Base-by-base conservation (phyloP, 2,888 invertebrate species). In the Colostygia pectinataria region DNA sequence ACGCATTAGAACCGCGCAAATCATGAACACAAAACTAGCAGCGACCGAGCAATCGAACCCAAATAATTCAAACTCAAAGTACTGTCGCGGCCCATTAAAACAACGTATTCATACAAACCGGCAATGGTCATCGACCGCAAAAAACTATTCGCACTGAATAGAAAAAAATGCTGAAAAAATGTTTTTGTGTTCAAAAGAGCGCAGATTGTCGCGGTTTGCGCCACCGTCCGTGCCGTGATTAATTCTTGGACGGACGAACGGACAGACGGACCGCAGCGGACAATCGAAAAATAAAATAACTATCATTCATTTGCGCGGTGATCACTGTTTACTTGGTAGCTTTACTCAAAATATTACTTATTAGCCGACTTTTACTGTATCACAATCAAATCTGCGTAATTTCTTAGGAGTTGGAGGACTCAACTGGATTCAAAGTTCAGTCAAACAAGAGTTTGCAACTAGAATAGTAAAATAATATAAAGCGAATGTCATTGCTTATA, bases 241-340 rank as follows among this genome's bases (percentile, higher is more conserved):
- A 88, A 88, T 86, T 84, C 88, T 86, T 87, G 87, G 84, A 74
- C 80, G 77, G 71, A 61, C 80, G 63, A 33, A 12, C 52, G 66
- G 62, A 55, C 70, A 69, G 68, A 63, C 66, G 69, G 64, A 84
- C 86, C 87, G 80, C 87, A 83, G 61, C 50, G 73, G 59, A 74
- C 83, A 83, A 88, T 87, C 78, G 87, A 82, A 87, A 87, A 88
- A 88, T 88, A 84, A 90, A 90, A 88, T 83, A 80, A 83, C 85
- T 79, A 87, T 85, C 74, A 88, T 83, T 88, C 83, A 87, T 87
- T 87, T 87, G 70, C 65, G 66, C 47, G 52, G 63, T 72, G 63
- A 77, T 78, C 72, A 80, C n/a, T 80, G 68, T 79, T 79, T 75
- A 73, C 66, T 32, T 55, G 59, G 81, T 81, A 81, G 83, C 81